These are phyloP conservation scores for Aradophagus sp. DNA, from an alignment of 1,140 invertebrate species.

Conservation along the genomic window DNA sequence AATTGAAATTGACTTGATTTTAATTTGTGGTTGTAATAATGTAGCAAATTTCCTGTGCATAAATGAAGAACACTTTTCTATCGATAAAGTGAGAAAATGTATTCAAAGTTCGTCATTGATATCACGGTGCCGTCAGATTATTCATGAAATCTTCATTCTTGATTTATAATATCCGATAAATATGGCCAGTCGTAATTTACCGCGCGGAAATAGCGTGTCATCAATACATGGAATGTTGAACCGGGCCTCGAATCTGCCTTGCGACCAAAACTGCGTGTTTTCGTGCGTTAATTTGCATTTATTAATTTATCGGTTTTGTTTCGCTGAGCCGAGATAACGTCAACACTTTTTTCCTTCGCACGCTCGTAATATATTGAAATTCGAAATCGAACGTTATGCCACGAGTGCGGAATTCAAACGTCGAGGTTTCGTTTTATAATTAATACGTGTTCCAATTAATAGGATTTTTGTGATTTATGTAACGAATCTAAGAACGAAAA, in stretches of 20 bases:
- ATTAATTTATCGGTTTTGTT: constrained; percentile 52
- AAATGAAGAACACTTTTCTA: too few species aligned
- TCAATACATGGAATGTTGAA: constrained; percentile 31
- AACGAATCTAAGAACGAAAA: not conserved
- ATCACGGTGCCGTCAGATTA: constrained; percentile 17
- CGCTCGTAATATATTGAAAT: constrained; percentile 32
- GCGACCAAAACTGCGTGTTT: constrained; percentile 29
- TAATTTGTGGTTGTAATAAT: too few species aligned
- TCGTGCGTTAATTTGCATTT: constrained; percentile 49
- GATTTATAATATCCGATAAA: constrained; percentile 50
- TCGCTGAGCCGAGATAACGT: constrained; percentile 27
- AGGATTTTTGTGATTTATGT: not conserved
- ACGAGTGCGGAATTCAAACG: constrained; percentile 24
- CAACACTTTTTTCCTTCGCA: constrained; percentile 25
- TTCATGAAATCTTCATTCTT: constrained; percentile 33
- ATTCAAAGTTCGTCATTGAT: too few species aligned
- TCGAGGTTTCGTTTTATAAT: constrained; percentile 6
- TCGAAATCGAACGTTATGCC: constrained; percentile 30
- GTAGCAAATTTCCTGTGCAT: too few species aligned
- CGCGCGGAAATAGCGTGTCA: constrained; percentile 41
- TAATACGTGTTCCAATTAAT: constrained; percentile 17
- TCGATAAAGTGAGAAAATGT: too few species aligned
- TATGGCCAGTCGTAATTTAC: constrained; percentile 35
- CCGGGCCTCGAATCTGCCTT: constrained; percentile 4
- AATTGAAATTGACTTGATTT: too few species aligned